Percentiles rank a stretch among this genome's conserved stretches.
phyloP scores from a whole-genome alignment of 2,888 invertebrate genomes.

The Tipula confusa region DNA sequence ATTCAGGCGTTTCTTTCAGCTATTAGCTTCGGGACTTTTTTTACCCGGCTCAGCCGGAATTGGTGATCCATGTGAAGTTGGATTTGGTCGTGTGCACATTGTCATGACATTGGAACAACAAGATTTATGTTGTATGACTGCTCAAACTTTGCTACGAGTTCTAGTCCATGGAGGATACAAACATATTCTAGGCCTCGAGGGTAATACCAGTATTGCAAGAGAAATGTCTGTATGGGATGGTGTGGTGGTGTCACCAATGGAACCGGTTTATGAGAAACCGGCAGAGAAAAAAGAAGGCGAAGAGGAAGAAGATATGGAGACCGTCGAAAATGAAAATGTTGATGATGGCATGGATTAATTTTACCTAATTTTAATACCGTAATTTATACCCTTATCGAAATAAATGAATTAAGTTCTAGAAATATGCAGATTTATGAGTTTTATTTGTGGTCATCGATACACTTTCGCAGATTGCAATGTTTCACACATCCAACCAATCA shows the following conservation, averaged over 20 bases:
- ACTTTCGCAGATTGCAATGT: too few relatives aligned
- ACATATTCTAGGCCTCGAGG: slow-evolving; percentile 71
- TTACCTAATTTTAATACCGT: neutral
- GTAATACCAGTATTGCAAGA: slow-evolving; percentile 55
- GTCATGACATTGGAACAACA: slow-evolving; percentile 86
- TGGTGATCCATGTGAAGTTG: slow-evolving; percentile 90
- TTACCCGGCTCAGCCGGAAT: slow-evolving; percentile 90
- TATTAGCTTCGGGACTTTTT: slow-evolving; percentile 90
- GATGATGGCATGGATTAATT: slow-evolving; percentile 41
- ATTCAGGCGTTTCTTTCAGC: slow-evolving; percentile 81
- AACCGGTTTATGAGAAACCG: slow-evolving; percentile 83
- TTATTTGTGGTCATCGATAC: too few relatives aligned
- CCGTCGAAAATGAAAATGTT: slow-evolving; percentile 52
- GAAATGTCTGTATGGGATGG: slow-evolving; percentile 98
- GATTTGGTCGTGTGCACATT: slow-evolving; percentile 83
- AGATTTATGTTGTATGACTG: slow-evolving; percentile 89
- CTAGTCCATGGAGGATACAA: slow-evolving; percentile 91
- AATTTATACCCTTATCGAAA: neutral
- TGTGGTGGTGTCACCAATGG: slow-evolving; percentile 92
- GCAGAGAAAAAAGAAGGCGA: slow-evolving; percentile 70
- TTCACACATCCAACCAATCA: too few relatives aligned
- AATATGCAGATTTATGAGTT: too few relatives aligned
- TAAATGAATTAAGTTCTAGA: neutral
- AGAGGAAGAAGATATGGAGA: slow-evolving; percentile 63
- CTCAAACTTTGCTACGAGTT: slow-evolving; percentile 80